phyloP scores from a whole-genome alignment of 2,888 invertebrate species.

The Elegia similella region DNA sequence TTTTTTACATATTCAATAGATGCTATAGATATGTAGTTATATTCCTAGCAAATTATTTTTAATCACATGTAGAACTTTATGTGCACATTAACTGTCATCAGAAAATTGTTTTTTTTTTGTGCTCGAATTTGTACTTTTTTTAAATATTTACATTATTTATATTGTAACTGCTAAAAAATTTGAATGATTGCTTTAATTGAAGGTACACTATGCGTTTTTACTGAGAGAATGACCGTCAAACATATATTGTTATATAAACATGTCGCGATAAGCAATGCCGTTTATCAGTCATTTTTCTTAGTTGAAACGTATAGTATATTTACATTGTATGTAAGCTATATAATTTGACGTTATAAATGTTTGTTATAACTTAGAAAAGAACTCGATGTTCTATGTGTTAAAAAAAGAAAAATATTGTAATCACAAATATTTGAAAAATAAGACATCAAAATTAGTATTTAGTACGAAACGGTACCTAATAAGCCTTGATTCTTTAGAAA shows the following conservation, averaged over 20 bases:
- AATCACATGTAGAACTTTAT: background rate
- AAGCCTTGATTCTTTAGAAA: conserved; percentile 63
- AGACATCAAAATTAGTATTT: conserved; percentile 38
- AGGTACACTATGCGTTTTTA: too few relatives aligned
- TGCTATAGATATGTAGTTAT: conserved; percentile 19
- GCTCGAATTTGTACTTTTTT: background rate
- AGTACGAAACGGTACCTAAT: conserved; percentile 65
- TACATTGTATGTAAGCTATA: conserved; percentile 5
- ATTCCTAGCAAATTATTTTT: conserved; percentile 2
- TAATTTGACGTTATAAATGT: conserved; percentile 16
- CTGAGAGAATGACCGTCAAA: too few relatives aligned
- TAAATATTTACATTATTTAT: background rate
- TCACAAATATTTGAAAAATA: conserved; percentile 1
- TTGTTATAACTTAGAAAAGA: conserved; percentile 4
- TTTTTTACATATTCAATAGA: conserved; percentile 22
- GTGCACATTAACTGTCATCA: background rate
- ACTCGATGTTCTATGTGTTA: background rate
- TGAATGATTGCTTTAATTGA: too few relatives aligned
- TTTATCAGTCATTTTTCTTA: background rate
- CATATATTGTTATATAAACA: too few relatives aligned
- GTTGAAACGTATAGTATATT: background rate
- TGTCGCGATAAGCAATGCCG: too few relatives aligned
- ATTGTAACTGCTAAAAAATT: too few relatives aligned
- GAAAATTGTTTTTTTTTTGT: background rate
- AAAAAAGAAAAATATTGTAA: conserved; percentile 1